Percentiles rank a stretch among this genome's conserved stretches.
phyloP scores from a whole-genome alignment of 2,888 invertebrate genomes.

The Seira ritae region DNA sequence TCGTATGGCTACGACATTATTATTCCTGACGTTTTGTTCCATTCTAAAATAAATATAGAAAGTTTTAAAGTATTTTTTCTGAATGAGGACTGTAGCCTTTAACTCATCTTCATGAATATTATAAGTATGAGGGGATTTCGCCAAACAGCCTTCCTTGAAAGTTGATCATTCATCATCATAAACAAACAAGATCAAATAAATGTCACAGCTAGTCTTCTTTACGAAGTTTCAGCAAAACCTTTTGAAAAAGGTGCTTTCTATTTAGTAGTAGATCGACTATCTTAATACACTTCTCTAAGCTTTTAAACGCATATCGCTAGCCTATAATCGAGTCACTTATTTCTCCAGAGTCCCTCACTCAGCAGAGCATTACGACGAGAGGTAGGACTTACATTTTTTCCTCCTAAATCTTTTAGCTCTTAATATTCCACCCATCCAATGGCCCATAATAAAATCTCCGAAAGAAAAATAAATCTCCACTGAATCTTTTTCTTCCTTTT shows the following conservation, averaged over 20 bases:
- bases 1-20: background rate
- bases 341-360: too few species aligned
- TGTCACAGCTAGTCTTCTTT: slow-evolving; percentile 46
- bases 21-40: background rate
- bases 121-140: background rate
- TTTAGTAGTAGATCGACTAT: too few species aligned
- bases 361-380: too few species aligned
- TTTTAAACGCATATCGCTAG: too few species aligned
- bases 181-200: slow-evolving; percentile 60
- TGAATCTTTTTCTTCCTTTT: slow-evolving; percentile 14
- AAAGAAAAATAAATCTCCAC: slow-evolving; percentile 47
- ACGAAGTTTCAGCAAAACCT: slow-evolving; percentile 27
- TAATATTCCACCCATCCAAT: slow-evolving; percentile 49
- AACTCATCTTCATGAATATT: slow-evolving; percentile 25
- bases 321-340: too few species aligned
- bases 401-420: slow-evolving; percentile 27
- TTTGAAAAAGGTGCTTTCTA: too few species aligned
- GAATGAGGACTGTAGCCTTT: background rate
- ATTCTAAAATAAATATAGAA: too few species aligned
- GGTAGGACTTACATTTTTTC: too few species aligned
- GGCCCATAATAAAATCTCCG: slow-evolving; percentile 52
- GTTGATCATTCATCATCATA: slow-evolving; percentile 59
- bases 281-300: too few species aligned
- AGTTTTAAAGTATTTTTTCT: too few species aligned
- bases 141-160: slow-evolving; percentile 17